Evolutionary conservation across 1,140 invertebrate species (phyloP), one percentile per base, ranked within the genome.

Genomic region (Stegodyphus mimosarum): DNA sequence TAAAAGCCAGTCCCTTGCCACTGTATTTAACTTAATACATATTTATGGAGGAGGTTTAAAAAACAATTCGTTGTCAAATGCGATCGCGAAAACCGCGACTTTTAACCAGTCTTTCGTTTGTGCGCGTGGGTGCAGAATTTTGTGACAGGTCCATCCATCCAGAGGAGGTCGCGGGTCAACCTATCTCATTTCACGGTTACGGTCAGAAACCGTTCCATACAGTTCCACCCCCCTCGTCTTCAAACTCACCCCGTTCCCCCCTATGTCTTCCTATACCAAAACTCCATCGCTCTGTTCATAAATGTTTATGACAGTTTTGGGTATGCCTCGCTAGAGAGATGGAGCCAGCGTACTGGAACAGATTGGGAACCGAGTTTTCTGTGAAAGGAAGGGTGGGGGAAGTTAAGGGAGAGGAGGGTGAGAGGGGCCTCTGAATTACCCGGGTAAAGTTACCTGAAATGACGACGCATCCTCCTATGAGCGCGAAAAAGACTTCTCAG

Each of bases 251-350:
- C 51, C 77, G 33, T 51, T 48, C n/a, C 4, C 7, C 48, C 18
- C 13, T 71, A 33, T 71, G 10, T 33, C 18, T 7, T 67, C 50
- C n/a, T 49, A n/a, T 60, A n/a, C 80, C n/a, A n/a, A 70, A 71
- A 71, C 79, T 83, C 60, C 79, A 75, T 76, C 81, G 15, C 81
- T 55, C 63, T 81, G 73, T 84, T 84, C 81, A 84, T 84, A 84
- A 84, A 84, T 84, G 81, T 84, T 84, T 84, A 84, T 84, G 81
- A 84, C 81, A 84, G 81, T 84, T 84, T 84, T 84, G 63, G 81
- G 72, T 84, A 84, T 84, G 81, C 81, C 81, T 76, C 72, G 81
- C 81, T 66, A 75, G 73, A 84, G 72, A 84, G 81, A 84, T 84
- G 81, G 49, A 15, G 73, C 49, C 81, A 84, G 81, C 73, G 81